A percentile compares a stretch with the other conserved stretches of the same genome.
Conservation (phyloP, 2,113 vertebrate species). For the Fulica atra region DNA sequence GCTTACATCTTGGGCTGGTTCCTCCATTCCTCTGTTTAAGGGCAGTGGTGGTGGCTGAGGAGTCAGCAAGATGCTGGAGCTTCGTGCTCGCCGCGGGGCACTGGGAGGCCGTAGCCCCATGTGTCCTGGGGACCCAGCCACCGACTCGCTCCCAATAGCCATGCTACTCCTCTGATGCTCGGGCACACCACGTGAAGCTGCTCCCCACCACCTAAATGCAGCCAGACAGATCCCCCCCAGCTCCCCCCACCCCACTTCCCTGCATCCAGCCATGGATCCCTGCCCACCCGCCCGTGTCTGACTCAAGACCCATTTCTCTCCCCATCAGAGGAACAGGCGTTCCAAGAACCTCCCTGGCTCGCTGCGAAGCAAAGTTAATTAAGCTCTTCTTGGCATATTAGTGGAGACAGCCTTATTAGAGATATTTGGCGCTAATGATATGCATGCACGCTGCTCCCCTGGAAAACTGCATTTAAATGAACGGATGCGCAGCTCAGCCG, state of each 20-base stretch:
- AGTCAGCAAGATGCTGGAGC: background rate
- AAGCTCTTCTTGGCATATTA: slow-evolving; percentile 60
- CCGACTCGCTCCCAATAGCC: background rate
- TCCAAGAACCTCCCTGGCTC: background rate
- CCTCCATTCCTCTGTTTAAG: background rate
- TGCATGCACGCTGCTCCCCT: slow-evolving; percentile 5
- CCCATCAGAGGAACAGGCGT: background rate
- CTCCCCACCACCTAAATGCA: background rate
- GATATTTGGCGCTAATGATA: slow-evolving; percentile 57
- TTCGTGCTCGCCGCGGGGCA: background rate
- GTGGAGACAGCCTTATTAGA: slow-evolving; percentile 59
- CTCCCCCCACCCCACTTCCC: background rate
- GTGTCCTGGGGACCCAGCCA: accelerated
- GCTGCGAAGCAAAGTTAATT: slow-evolving; percentile 55
- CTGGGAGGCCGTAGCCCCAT: accelerated
- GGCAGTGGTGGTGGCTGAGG: background rate
- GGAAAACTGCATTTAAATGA: slow-evolving; percentile 60
- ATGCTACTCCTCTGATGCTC: accelerated
- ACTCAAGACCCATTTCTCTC: slow-evolving; percentile 17
- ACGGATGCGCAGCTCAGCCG: slow-evolving; percentile 39
- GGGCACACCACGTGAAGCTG: background rate
- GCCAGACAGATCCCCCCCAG: accelerated
- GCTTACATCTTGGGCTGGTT: background rate
- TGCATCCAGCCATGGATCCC: background rate
- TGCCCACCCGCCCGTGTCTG: background rate